phyloP scores from a whole-genome alignment of 1,140 invertebrate genomes.

The Drosophila lowei region DNA sequence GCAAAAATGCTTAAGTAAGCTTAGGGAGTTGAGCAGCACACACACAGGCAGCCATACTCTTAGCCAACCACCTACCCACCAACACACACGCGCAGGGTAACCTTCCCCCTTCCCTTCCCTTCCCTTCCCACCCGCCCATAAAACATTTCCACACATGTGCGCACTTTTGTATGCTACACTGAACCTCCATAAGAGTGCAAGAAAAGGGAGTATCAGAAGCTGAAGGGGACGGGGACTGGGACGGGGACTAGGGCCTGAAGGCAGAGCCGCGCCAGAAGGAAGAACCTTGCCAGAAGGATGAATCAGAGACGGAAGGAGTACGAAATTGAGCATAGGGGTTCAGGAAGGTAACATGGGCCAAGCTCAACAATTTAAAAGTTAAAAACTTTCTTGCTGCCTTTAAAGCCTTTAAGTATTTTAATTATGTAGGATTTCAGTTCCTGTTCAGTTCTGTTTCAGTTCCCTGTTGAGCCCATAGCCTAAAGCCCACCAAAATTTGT shows the following conservation, averaged over 20 bases:
- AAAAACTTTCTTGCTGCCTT: constrained; percentile 69
- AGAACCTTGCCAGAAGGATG: neutral
- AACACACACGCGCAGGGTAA: neutral
- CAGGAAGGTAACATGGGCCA: constrained; percentile 35
- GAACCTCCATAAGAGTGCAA: constrained; percentile 32
- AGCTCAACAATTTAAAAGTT: constrained; percentile 72
- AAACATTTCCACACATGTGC: constrained; percentile 76
- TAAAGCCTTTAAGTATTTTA: constrained; percentile 82
- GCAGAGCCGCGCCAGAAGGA: neutral
- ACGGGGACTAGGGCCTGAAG: too few relatives aligned
- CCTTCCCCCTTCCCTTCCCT: neutral
- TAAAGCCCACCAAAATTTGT: constrained; percentile 67
- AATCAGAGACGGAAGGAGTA: neutral
- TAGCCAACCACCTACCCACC: neutral
- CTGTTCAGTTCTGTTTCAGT: constrained; percentile 3
- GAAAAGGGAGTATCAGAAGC: too few relatives aligned
- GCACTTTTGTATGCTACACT: constrained; percentile 53
- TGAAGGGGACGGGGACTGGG: too few relatives aligned
- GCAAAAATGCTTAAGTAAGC: constrained; percentile 76
- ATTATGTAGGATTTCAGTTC: constrained; percentile 76
- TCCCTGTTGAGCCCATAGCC: constrained; percentile 27
- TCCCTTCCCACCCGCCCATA: constrained; percentile 30
- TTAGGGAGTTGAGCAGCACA: constrained; percentile 60
- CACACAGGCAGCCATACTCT: neutral
- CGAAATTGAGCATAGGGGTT: neutral